Evolutionary conservation across 2,797 vertebrate genomes (phyloP).

Genomic region (Pipistrellus kuhlii): DNA sequence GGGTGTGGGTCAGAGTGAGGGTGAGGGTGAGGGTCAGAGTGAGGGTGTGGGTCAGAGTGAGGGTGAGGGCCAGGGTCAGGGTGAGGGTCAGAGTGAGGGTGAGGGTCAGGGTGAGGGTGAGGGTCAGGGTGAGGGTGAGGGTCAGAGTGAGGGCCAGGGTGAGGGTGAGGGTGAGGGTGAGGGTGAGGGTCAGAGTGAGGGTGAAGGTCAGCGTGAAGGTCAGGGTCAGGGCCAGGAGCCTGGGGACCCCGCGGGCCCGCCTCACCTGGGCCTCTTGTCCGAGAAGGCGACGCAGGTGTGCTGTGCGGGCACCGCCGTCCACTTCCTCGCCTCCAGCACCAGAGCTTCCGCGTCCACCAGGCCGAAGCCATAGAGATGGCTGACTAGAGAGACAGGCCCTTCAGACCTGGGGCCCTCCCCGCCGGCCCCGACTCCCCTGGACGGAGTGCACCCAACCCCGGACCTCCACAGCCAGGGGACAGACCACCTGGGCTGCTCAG

Average conservation of each 20-base stretch:
- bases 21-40: too few relatives aligned
- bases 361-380: slow-evolving; percentile 96
- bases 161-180: too few relatives aligned
- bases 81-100: too few relatives aligned
- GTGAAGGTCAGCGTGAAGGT: neutral
- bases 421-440: fast-evolving
- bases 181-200: too few relatives aligned
- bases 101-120: too few relatives aligned
- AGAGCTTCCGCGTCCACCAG: slow-evolving; percentile 96
- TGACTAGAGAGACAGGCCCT: slow-evolving; percentile 91
- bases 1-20: too few relatives aligned
- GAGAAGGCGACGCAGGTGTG: slow-evolving; percentile 89
- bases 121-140: too few relatives aligned
- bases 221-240: neutral
- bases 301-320: slow-evolving; percentile 92
- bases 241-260: neutral
- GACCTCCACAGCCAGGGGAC: neutral
- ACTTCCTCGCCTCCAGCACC: slow-evolving; percentile 93
- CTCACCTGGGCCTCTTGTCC: slow-evolving; percentile 91
- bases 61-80: too few relatives aligned
- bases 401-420: slow-evolving; percentile 77
- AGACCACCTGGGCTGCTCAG: fast-evolving
- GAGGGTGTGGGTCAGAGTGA: too few relatives aligned
- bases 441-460: fast-evolving
- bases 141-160: too few relatives aligned